These are phyloP conservation scores for Ips typographus DNA, from an alignment of 1,140 invertebrate genomes.

Conservation along the genomic window DNA sequence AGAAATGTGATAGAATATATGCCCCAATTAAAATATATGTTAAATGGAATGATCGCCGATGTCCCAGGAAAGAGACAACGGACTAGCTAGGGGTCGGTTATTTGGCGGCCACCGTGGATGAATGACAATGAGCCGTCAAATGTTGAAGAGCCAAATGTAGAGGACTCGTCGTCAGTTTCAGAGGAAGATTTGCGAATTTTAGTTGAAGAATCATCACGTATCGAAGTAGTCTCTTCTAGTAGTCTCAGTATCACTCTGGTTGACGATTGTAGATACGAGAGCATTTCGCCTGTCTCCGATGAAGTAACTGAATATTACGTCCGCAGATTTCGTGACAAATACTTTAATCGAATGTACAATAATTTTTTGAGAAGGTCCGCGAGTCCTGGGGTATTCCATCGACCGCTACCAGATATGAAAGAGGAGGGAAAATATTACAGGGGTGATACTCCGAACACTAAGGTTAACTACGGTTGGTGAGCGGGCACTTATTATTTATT, in stretches of 20 bases:
- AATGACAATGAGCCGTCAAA: constrained; percentile 29
- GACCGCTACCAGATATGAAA: constrained; percentile 8
- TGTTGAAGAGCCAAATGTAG: constrained; percentile 10
- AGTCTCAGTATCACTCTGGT: constrained; percentile 14
- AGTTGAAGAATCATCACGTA: constrained; percentile 10
- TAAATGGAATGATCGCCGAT: constrained; percentile 54
- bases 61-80: constrained; percentile 60
- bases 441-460: constrained; percentile 10
- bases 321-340: too few species aligned
- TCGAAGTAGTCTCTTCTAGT: too few species aligned
- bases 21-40: constrained; percentile 84
- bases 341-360: too few species aligned
- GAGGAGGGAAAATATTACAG: constrained; percentile 7
- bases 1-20: constrained; percentile 79
- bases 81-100: constrained; percentile 63
- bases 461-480: constrained; percentile 19
- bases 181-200: constrained; percentile 14
- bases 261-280: neutral
- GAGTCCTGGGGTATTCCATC: too few species aligned
- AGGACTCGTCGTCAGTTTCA: constrained; percentile 8
- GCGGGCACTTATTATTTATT: constrained; percentile 17
- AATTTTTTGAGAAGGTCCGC: too few species aligned
- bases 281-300: too few species aligned
- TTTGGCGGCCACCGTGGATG: constrained; percentile 38
- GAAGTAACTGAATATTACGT: too few species aligned